These are phyloP conservation scores for Percopsis transmontana DNA, from an alignment of 2,113 vertebrate species.

Conservation along the genomic window DNA sequence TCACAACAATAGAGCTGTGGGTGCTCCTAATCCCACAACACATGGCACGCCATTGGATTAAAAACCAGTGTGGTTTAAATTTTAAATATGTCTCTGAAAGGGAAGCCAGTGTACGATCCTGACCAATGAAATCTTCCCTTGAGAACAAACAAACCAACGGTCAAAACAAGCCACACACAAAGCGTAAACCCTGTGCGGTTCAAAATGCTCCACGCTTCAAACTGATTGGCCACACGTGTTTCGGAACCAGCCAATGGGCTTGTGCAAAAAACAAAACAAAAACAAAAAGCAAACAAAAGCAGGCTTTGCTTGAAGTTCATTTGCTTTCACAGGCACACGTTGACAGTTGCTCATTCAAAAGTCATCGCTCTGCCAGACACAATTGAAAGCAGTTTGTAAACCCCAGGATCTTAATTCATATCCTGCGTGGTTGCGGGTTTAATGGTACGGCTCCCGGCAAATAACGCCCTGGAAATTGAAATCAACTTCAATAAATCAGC, in stretches of 20 bases:
- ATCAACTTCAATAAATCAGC: conserved; percentile 74
- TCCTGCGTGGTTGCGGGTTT: conserved; percentile 49
- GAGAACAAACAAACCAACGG: conserved; percentile 47
- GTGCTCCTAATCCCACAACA: conserved; percentile 34
- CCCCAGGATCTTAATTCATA: conserved; percentile 58
- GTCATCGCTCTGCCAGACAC: conserved; percentile 41
- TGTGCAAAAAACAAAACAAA: conserved; percentile 46
- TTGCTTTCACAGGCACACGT: conserved; percentile 30
- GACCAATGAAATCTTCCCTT: conserved; percentile 40
- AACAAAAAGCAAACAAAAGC: conserved; percentile 33
- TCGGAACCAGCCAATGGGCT: conserved; percentile 47
- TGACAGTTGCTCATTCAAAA: conserved; percentile 47
- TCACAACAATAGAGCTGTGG: conserved; percentile 29
- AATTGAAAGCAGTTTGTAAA: conserved; percentile 65
- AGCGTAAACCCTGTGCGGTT: conserved; percentile 39
- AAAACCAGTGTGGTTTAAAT: conserved; percentile 57
- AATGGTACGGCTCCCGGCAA: conserved; percentile 61
- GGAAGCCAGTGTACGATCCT: conserved; percentile 33
- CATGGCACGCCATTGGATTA: conserved; percentile 28
- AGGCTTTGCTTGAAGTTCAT: conserved; percentile 22
- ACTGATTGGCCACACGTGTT: conserved; percentile 44
- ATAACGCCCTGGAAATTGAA: conserved; percentile 67
- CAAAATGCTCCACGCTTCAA: conserved; percentile 42
- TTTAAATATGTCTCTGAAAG: conserved; percentile 65
- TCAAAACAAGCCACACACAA: conserved; percentile 48